These are phyloP conservation scores for Zygogramma bicolorata DNA, from an alignment of 2,888 invertebrate genomes.

Conservation along the genomic window DNA sequence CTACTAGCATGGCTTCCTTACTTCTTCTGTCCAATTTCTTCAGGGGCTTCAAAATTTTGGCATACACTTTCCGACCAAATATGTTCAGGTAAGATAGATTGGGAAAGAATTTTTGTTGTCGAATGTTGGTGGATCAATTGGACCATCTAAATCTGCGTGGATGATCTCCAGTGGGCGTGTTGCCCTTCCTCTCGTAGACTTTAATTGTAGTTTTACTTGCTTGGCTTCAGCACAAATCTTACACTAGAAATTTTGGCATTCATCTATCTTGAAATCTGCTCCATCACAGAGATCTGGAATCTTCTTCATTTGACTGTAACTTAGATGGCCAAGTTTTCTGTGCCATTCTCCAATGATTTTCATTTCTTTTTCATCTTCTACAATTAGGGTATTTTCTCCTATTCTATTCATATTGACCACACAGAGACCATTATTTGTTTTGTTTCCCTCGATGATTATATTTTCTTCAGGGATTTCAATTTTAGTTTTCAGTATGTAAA, in stretches of 20 bases:
- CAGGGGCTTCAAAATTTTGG: neutral
- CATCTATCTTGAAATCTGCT: neutral
- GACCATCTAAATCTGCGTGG: neutral
- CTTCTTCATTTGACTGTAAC: neutral
- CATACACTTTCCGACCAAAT: neutral
- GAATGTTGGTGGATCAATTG: neutral
- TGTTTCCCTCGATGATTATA: neutral
- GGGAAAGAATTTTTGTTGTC: neutral
- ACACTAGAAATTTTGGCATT: neutral
- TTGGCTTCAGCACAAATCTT: too few species aligned
- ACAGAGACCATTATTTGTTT: neutral
- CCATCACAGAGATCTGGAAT: neutral
- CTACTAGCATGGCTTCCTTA: neutral
- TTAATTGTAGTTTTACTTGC: neutral
- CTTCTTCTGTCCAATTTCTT: slow-evolving; percentile 1
- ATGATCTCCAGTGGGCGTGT: neutral
- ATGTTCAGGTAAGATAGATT: neutral
- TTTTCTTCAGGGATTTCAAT: neutral
- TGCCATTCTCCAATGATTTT: neutral
- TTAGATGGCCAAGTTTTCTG: neutral
- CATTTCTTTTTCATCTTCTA: neutral
- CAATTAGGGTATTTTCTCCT: neutral
- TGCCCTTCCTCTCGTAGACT: neutral
- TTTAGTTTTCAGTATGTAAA: neutral
- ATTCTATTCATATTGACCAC: neutral